phyloP scores from a whole-genome alignment of 2,113 vertebrate species.

The Stomatorhinus ivindoensis region DNA sequence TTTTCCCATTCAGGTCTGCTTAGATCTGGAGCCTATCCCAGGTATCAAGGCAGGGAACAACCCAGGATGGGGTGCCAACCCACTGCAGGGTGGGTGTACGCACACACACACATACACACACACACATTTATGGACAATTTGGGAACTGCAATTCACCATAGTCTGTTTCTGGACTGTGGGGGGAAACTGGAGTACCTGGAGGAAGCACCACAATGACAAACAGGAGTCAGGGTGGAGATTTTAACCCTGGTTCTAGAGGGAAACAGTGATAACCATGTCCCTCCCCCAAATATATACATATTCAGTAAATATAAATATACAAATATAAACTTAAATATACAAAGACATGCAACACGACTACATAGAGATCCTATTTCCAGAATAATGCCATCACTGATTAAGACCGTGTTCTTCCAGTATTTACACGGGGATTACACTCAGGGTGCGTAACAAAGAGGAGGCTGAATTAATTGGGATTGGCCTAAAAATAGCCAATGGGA shows the following conservation, averaged over 20 bases:
- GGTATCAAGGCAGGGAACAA: not conserved
- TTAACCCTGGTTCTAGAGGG: not conserved
- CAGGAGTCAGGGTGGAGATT: not conserved
- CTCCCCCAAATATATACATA: not conserved
- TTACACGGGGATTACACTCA: constrained; percentile 34
- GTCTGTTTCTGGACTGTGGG: not conserved
- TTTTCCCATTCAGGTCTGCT: not conserved
- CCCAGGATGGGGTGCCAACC: not conserved
- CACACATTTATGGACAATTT: not conserved
- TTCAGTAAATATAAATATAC: not conserved
- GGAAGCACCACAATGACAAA: not conserved
- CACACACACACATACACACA: not conserved
- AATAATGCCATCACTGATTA: not conserved
- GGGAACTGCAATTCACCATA: not conserved
- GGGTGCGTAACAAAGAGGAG: constrained; percentile 10
- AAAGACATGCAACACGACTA: not conserved
- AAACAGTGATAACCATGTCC: not conserved
- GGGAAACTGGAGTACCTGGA: not conserved
- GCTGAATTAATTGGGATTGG: constrained; percentile 43
- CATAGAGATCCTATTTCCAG: not conserved
- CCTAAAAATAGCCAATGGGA: constrained; percentile 48
- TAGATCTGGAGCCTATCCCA: not conserved
- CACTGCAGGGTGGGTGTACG: not conserved
- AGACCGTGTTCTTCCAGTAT: not conserved
- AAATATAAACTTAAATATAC: not conserved